A percentile compares a stretch with the other conserved stretches of the same genome.
Evolutionary conservation across 2,888 invertebrate species (phyloP).

Genomic region (Noctua janthina): DNA sequence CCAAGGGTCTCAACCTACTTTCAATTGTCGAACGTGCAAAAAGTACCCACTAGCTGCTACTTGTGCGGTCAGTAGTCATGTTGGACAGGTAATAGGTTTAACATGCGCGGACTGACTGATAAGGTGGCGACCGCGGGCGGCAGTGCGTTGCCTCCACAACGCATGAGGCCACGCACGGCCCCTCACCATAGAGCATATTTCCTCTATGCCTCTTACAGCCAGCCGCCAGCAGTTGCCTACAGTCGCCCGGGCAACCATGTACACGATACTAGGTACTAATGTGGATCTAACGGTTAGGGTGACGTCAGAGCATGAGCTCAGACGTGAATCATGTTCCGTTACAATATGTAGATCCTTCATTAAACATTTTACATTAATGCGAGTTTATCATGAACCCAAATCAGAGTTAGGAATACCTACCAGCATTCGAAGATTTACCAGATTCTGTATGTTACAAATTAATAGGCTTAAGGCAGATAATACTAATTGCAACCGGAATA

Average conservation of each 20-base stretch:
- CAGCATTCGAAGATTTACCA: neutral
- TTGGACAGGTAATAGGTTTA: neutral
- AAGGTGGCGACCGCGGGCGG: neutral
- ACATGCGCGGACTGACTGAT: neutral
- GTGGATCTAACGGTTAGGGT: neutral
- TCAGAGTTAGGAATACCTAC: neutral
- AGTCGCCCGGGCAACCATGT: neutral
- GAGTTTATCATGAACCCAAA: neutral
- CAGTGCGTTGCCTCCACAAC: neutral
- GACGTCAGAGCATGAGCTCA: neutral
- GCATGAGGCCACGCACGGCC: neutral
- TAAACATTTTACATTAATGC: neutral
- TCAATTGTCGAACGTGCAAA: neutral
- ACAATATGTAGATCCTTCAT: neutral
- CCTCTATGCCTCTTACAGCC: neutral
- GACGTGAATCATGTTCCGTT: neutral
- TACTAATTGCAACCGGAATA: neutral
- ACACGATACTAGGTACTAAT: neutral
- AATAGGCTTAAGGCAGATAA: neutral
- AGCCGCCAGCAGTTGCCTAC: neutral
- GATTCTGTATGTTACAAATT: neutral
- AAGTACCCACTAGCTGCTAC: neutral
- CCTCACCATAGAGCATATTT: conserved; percentile 1
- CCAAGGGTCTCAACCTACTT: neutral
- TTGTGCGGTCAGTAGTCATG: neutral